Evolutionary conservation across 1,140 invertebrate genomes (phyloP).

Genomic region (Drosophila arawakana): DNA sequence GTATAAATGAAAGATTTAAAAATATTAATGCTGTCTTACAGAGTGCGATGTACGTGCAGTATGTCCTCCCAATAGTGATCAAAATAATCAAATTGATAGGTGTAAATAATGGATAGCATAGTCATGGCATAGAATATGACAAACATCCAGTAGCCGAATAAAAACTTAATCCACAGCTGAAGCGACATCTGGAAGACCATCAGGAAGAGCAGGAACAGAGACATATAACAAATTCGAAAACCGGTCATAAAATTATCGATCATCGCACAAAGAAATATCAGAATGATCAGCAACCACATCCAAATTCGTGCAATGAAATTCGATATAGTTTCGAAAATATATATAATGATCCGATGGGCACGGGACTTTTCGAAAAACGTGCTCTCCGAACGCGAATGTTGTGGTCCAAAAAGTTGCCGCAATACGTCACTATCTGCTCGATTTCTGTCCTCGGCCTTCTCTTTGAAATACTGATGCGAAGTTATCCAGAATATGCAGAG

Average conservation of each 20-base stretch:
- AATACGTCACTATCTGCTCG: slow-evolving; percentile 86
- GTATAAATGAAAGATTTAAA: too few relatives aligned
- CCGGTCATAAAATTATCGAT: slow-evolving; percentile 94
- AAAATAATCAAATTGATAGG: slow-evolving; percentile 98
- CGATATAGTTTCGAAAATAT: slow-evolving; percentile 87
- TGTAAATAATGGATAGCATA: slow-evolving; percentile 97
- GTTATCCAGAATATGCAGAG: slow-evolving; percentile 98
- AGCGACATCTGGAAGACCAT: slow-evolving; percentile 97
- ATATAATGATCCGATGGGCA: slow-evolving; percentile 86
- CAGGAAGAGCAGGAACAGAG: slow-evolving; percentile 96
- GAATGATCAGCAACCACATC: slow-evolving; percentile 97
- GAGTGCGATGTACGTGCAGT: slow-evolving; percentile 88
- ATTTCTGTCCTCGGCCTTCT: slow-evolving; percentile 86
- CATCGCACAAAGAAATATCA: slow-evolving; percentile 96
- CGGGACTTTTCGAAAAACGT: slow-evolving; percentile 75
- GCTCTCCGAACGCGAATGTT: slow-evolving; percentile 86
- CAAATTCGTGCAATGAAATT: slow-evolving; percentile 95
- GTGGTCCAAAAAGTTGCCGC: slow-evolving; percentile 90
- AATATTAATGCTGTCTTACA: slow-evolving; percentile 87
- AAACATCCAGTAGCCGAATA: slow-evolving; percentile 98
- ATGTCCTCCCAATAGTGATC: slow-evolving; percentile 92
- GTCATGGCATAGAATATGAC: slow-evolving; percentile 98
- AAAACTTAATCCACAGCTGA: slow-evolving; percentile 94
- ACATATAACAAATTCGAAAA: slow-evolving; percentile 98
- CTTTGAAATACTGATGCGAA: slow-evolving; percentile 94